Conservation (phyloP, 2,888 invertebrate genomes). For the Cephus sareptanus region DNA sequence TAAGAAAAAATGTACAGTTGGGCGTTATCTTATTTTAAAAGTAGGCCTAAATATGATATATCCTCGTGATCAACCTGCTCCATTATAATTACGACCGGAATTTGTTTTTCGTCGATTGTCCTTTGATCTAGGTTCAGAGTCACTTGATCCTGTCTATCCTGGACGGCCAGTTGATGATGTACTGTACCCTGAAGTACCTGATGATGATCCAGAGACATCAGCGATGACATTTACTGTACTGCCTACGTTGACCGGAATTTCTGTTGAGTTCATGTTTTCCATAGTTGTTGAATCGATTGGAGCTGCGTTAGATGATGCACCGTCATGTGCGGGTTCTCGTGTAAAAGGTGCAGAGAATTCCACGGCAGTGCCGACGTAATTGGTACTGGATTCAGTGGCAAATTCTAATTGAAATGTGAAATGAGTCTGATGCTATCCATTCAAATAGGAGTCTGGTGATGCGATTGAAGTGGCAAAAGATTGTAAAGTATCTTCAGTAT, state of each 20-base stretch:
- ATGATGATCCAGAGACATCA: background rate
- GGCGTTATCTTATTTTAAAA: background rate
- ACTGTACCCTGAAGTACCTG: background rate
- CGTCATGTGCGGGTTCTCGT: too few relatives aligned
- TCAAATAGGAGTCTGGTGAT: too few relatives aligned
- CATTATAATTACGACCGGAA: background rate
- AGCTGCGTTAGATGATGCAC: too few relatives aligned
- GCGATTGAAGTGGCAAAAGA: too few relatives aligned
- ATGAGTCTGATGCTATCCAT: too few relatives aligned
- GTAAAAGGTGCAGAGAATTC: too few relatives aligned
- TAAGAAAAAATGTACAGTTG: background rate
- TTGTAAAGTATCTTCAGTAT: too few relatives aligned
- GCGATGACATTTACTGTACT: background rate
- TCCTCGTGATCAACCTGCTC: background rate
- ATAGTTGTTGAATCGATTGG: too few relatives aligned
- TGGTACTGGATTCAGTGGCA: too few relatives aligned
- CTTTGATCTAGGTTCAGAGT: background rate
- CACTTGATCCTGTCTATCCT: background rate
- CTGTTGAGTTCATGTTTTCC: background rate
- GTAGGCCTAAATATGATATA: background rate
- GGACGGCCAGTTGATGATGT: background rate
- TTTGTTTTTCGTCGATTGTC: background rate
- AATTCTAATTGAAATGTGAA: too few relatives aligned
- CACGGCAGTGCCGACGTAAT: too few relatives aligned
- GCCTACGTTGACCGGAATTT: background rate